Evolutionary conservation across 2,797 vertebrate genomes (phyloP), one percentile per base, ranked within the genome.

Genomic region (Phalanger gymnotis): DNA sequence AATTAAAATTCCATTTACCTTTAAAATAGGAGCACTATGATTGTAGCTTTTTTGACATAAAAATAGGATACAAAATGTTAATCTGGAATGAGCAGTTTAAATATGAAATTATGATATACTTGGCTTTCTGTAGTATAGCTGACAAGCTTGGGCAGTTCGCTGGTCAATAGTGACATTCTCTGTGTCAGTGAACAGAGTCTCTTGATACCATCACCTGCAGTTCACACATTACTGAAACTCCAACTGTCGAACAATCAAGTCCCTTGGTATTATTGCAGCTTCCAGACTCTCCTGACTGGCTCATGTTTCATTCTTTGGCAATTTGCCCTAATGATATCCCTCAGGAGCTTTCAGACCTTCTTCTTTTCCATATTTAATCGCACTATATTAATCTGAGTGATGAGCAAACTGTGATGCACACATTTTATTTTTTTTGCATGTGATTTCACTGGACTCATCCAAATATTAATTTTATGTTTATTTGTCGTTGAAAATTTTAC

Each of bases 311-410:
- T 99, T 99, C 99, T 99, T 99, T 99, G 99, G 99, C 99, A 99
- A 99, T 99, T 99, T 99, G 99, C 99, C 99, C 99, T 99, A 99
- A 99, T 99, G 99, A 99, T 99, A 99, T 99, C 99, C 99, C 99
- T 96, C 98, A 98, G 99, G 99, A 99, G 99, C 99, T 99, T 99
- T 99, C 99, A 99, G 99, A 99, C 99, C 99, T 99, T 98, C 99
- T 98, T 98, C 97, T 99, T 99, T 99, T 99, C 99, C 99, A 99
- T 99, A 99, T 99, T 99, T 99, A 99, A 99, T 99, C 99, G 97
- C 99, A 99, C 99, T 99, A 99, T 99, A 99, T 99, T 99, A 99
- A 99, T 99, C 99, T 98, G 98, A 99, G 98, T 98, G 99, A 99
- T 99, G 99, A 98, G 98, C 98, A 99, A 98, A 99, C 98, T 90